A percentile compares a stretch with the other conserved stretches of the same genome.
Evolutionary conservation across 2,888 invertebrate species (phyloP).

Genomic region (Agrotis exclamationis): DNA sequence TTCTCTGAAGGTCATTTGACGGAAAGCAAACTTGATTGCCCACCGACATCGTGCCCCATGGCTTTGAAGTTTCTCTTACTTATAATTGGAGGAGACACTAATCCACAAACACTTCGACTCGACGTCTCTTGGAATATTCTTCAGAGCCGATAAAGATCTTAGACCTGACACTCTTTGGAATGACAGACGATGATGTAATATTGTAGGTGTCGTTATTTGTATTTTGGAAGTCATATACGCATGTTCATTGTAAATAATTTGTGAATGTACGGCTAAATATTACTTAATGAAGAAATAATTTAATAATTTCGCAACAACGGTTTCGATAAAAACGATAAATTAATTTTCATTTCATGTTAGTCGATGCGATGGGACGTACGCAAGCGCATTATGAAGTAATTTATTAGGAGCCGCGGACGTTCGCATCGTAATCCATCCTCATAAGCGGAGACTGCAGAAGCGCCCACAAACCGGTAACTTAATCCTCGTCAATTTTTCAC

Average conservation of each 20-base stretch:
- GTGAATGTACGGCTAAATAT: slow-evolving; percentile 24
- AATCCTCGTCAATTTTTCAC: slow-evolving; percentile 71
- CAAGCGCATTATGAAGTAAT: slow-evolving; percentile 73
- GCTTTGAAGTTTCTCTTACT: slow-evolving; percentile 67
- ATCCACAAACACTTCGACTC: slow-evolving; percentile 39
- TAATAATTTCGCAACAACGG: slow-evolving; percentile 42
- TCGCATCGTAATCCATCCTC: slow-evolving; percentile 76
- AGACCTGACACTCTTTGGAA: slow-evolving; percentile 22
- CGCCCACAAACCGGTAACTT: slow-evolving; percentile 70
- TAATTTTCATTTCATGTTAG: slow-evolving; percentile 65
- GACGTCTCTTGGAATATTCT: slow-evolving; percentile 38
- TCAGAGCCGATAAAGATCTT: slow-evolving; percentile 36
- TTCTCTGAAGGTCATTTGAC: slow-evolving; percentile 79
- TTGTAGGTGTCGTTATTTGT: not conserved
- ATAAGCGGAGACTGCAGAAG: slow-evolving; percentile 71
- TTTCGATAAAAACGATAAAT: slow-evolving; percentile 65
- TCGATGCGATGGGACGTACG: slow-evolving; percentile 51
- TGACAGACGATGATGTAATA: slow-evolving; percentile 18
- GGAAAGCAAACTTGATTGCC: slow-evolving; percentile 64
- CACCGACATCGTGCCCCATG: slow-evolving; percentile 61
- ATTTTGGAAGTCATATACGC: slow-evolving; percentile 35
- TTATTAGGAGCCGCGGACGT: slow-evolving; percentile 71
- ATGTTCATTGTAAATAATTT: slow-evolving; percentile 30
- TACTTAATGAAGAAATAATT: slow-evolving; percentile 44
- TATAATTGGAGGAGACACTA: slow-evolving; percentile 59